Conservation (phyloP, 2,888 invertebrate genomes). For the Euspilapteryx auroguttella region DNA sequence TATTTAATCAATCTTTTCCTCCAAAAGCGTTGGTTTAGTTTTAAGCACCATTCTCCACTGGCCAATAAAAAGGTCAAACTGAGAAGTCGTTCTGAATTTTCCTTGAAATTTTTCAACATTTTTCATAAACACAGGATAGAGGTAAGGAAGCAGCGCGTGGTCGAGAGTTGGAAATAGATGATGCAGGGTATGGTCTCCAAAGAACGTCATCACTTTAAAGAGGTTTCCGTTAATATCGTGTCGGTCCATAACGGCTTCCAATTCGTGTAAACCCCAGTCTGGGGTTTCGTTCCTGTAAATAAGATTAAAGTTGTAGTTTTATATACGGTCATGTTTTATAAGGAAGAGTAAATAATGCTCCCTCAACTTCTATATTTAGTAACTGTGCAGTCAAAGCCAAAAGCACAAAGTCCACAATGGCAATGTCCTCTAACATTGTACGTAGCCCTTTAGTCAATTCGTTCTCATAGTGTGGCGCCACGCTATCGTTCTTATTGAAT, state of each 20-base stretch:
- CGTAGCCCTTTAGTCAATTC: no score
- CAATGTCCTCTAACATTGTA: no score
- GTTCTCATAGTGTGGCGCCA: no score
- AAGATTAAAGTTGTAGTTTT: slow-evolving; percentile 4
- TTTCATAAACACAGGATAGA: slow-evolving; percentile 46
- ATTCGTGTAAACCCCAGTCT: slow-evolving; percentile 79
- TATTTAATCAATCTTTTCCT: no score
- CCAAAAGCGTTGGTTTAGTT: neutral
- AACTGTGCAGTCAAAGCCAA: no score
- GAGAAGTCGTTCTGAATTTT: slow-evolving; percentile 28
- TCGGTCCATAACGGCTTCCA: slow-evolving; percentile 76
- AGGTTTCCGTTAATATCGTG: slow-evolving; percentile 63
- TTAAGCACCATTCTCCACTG: slow-evolving; percentile 39
- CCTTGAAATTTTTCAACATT: slow-evolving; percentile 10
- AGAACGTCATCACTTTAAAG: slow-evolving; percentile 68
- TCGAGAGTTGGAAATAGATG: slow-evolving; percentile 80
- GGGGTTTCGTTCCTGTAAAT: slow-evolving; percentile 33
- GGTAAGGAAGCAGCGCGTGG: slow-evolving; percentile 65
- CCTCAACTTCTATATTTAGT: no score
- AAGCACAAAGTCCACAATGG: no score
- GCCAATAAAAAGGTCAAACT: slow-evolving; percentile 65
- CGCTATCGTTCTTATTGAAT: no score
- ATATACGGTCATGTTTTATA: slow-evolving; percentile 3
- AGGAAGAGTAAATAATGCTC: no score
- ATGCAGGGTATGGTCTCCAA: slow-evolving; percentile 76